A percentile compares a stretch with the other conserved stretches of the same genome.
phyloP scores from a whole-genome alignment of 2,113 vertebrate species.

The Ornithorhynchus anatinus region DNA sequence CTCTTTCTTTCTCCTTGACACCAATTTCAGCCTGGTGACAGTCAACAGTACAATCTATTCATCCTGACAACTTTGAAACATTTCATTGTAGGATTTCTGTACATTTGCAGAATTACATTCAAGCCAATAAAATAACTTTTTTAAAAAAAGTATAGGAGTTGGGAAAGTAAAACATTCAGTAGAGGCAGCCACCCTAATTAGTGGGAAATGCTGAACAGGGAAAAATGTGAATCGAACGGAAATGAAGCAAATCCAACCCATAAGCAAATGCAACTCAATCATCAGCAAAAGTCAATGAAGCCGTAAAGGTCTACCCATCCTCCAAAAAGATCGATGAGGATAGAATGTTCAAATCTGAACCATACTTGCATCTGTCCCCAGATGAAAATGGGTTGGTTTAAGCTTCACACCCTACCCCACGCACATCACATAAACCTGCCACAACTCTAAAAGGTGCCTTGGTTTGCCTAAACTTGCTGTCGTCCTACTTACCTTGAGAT shows the following conservation, averaged over 20 bases:
- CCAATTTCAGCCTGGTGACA: too few species aligned
- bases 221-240: constrained; percentile 2
- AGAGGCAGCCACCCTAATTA: not conserved
- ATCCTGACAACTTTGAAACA: too few species aligned
- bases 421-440: not conserved
- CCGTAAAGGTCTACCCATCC: not conserved
- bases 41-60: too few species aligned
- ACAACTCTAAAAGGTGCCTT: too few species aligned
- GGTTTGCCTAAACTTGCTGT: too few species aligned
- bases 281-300: not conserved
- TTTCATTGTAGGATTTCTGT: not conserved
- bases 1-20: too few species aligned
- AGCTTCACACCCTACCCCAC: too few species aligned
- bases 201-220: not conserved
- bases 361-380: not conserved
- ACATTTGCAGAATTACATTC: not conserved
- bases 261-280: not conserved
- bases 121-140: not conserved
- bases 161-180: not conserved
- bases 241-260: not conserved
- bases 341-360: not conserved
- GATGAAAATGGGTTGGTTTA: too few species aligned
- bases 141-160: not conserved
- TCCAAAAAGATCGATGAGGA: not conserved
- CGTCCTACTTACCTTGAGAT: too few species aligned